Percentiles rank a stretch among this genome's conserved stretches.
These are phyloP conservation scores for Pseudochromis fuscus DNA, from an alignment of 2,797 vertebrate genomes.

Conservation along the genomic window DNA sequence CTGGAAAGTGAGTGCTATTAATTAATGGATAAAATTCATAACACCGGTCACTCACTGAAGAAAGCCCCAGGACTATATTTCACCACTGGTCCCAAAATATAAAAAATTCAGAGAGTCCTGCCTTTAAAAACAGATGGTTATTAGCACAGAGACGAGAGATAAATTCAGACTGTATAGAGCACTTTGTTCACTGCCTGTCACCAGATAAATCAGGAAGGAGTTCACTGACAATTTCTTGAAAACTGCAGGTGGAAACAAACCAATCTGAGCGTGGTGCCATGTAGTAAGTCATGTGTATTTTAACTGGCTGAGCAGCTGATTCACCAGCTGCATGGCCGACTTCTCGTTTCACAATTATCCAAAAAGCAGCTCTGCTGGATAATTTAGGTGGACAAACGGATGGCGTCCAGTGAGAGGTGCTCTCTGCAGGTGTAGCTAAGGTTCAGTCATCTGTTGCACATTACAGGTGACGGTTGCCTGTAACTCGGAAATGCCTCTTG, in stretches of 20 bases:
- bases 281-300: neutral
- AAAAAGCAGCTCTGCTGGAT: slow-evolving; percentile 12
- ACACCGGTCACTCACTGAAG: neutral
- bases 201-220: neutral
- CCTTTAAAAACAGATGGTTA: neutral
- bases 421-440: slow-evolving; percentile 13
- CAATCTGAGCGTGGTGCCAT: neutral
- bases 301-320: neutral
- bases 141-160: neutral
- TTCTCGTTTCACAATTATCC: neutral
- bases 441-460: slow-evolving; percentile 14
- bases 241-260: neutral
- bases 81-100: neutral
- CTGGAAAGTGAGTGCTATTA: neutral
- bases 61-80: slow-evolving; percentile 2
- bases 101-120: slow-evolving; percentile 5
- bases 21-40: neutral
- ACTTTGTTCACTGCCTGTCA: slow-evolving; percentile 12
- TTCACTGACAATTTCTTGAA: slow-evolving; percentile 4
- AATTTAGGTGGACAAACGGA: neutral
- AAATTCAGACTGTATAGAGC: neutral
- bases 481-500: slow-evolving; percentile 25
- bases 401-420: neutral
- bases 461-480: slow-evolving; percentile 19
- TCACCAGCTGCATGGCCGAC: slow-evolving; percentile 16